These are phyloP conservation scores for Hyphantria cunea DNA, from an alignment of 1,140 invertebrate species.

Conservation along the genomic window DNA sequence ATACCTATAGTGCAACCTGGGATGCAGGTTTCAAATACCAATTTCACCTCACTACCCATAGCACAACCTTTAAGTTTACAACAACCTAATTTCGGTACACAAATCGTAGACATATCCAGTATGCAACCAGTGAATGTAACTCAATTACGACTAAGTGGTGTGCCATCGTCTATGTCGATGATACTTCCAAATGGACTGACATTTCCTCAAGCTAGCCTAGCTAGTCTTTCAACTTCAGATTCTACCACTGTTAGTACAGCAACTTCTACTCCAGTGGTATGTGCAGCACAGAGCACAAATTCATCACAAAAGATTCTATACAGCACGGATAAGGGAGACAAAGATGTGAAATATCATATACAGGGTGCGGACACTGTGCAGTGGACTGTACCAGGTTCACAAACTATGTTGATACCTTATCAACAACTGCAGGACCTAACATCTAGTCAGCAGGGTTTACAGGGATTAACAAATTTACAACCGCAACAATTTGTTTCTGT, in stretches of 20 bases:
- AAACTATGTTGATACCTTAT: slow-evolving; percentile 75
- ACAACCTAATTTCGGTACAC: slow-evolving; percentile 72
- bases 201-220: slow-evolving; percentile 71
- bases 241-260: slow-evolving; percentile 72
- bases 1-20: slow-evolving; percentile 76
- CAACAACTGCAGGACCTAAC: slow-evolving; percentile 71
- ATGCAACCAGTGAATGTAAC: slow-evolving; percentile 76
- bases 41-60: slow-evolving; percentile 68
- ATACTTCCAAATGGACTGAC: slow-evolving; percentile 69
- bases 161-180: slow-evolving; percentile 78
- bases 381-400: slow-evolving; percentile 70
- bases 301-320: slow-evolving; percentile 74
- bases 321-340: slow-evolving; percentile 73
- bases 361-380: slow-evolving; percentile 73
- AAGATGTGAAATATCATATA: slow-evolving; percentile 73
- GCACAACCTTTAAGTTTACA: slow-evolving; percentile 62
- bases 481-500: slow-evolving; percentile 75
- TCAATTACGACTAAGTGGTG: slow-evolving; percentile 69
- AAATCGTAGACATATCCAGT: slow-evolving; percentile 70
- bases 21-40: slow-evolving; percentile 70
- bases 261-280: slow-evolving; percentile 70
- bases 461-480: slow-evolving; percentile 64
- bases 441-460: slow-evolving; percentile 56
- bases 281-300: slow-evolving; percentile 70
- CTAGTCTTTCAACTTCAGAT: slow-evolving; percentile 61